Percentiles rank a stretch among this genome's conserved stretches.
These are phyloP conservation scores for Beris chalybata DNA, from an alignment of 2,888 invertebrate species.

Conservation along the genomic window DNA sequence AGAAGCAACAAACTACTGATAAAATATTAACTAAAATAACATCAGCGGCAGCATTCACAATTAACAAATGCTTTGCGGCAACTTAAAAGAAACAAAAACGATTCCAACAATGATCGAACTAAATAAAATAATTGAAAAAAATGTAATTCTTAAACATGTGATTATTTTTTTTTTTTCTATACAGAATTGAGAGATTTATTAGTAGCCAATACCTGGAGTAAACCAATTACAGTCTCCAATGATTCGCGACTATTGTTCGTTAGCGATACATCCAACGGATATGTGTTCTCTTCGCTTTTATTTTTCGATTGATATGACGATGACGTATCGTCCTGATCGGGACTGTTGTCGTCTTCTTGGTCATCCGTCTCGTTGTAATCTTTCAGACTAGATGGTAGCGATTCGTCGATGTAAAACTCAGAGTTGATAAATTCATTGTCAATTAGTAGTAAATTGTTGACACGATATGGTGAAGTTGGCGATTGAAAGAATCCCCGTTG, in stretches of 20 bases:
- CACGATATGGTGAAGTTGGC: conserved; percentile 12
- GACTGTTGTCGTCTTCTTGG: conserved; percentile 23
- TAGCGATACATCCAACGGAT: conserved; percentile 22
- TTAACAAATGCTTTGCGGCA: too few species aligned
- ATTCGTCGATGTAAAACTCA: conserved; percentile 87
- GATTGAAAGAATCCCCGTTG: conserved; percentile 8
- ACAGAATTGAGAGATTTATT: background rate
- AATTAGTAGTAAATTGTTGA: conserved; percentile 35
- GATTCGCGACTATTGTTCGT: conserved; percentile 40
- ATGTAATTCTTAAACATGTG: background rate
- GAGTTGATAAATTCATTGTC: conserved; percentile 71
- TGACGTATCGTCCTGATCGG: conserved; percentile 27
- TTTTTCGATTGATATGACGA: conserved; percentile 27
- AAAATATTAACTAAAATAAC: too few species aligned
- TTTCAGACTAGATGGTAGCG: conserved; percentile 79
- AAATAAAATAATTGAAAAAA: too few species aligned
- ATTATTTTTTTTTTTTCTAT: background rate
- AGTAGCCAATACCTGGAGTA: conserved; percentile 43
- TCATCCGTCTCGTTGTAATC: conserved; percentile 32
- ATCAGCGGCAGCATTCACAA: too few species aligned
- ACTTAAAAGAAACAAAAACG: too few species aligned
- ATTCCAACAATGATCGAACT: too few species aligned
- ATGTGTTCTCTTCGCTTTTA: conserved; percentile 25
- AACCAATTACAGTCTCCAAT: conserved; percentile 42
- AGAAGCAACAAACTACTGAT: too few species aligned